Evolutionary conservation across 2,113 vertebrate genomes (phyloP).

Genomic region (Plecturocebus donacophilus): DNA sequence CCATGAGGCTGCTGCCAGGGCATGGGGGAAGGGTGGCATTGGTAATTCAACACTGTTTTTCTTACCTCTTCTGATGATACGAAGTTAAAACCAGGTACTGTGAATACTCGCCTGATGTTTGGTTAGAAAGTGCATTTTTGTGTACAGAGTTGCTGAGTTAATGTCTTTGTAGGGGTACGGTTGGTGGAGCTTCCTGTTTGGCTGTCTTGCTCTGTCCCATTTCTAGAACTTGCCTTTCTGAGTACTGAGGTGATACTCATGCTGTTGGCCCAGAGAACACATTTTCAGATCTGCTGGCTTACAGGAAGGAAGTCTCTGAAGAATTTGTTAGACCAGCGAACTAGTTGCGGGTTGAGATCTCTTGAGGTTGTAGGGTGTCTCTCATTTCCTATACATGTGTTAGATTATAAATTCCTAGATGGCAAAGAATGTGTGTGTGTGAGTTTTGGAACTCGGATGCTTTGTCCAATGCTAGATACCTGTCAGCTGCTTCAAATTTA

Average conservation of each 20-base stretch:
- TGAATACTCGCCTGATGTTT: no score
- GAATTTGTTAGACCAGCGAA: background rate
- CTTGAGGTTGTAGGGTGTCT: fast-evolving
- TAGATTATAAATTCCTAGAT: background rate
- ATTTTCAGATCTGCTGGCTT: background rate
- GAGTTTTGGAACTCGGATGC: background rate
- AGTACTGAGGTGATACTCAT: background rate
- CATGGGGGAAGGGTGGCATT: no score
- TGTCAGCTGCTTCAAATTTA: background rate
- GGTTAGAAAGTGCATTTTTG: no score
- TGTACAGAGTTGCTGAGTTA: no score
- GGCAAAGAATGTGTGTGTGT: background rate
- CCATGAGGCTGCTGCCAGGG: no score
- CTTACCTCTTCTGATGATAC: no score
- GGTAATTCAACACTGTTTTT: no score
- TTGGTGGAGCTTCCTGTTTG: no score
- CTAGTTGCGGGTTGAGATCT: background rate
- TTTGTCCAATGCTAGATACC: background rate
- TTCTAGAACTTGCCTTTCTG: background rate
- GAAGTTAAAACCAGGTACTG: no score
- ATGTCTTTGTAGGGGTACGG: no score
- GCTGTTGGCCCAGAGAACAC: background rate
- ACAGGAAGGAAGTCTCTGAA: background rate
- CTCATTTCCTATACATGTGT: background rate
- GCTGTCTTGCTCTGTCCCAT: no score